Conservation (phyloP, 1,140 invertebrate species). For the Phymorhynchus buccinoides region DNA sequence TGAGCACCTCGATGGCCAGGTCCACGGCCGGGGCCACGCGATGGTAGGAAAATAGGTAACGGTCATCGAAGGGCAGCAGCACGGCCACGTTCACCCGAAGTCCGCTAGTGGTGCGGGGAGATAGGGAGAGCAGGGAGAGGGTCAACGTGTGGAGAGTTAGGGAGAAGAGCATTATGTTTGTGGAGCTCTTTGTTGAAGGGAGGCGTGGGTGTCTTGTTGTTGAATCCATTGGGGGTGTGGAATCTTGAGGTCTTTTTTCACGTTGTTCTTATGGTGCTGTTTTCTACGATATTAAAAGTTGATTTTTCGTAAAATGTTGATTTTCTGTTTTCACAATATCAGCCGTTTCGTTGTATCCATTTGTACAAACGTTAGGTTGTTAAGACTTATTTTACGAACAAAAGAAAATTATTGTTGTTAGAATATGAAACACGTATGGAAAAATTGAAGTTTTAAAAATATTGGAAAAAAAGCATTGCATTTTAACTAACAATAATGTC, state of each 20-base stretch:
- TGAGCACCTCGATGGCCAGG: slow-evolving; percentile 78
- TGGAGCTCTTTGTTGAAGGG: not conserved
- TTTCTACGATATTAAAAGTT: too few species aligned
- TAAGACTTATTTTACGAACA: too few species aligned
- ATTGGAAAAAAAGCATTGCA: too few species aligned
- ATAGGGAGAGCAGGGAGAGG: not conserved
- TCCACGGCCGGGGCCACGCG: slow-evolving; percentile 84
- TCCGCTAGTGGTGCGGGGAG: not conserved
- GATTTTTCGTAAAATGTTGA: too few species aligned
- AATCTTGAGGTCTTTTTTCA: not conserved
- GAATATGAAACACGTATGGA: too few species aligned
- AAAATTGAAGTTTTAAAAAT: too few species aligned
- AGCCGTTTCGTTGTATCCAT: too few species aligned
- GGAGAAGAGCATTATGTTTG: not conserved
- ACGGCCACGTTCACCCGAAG: slow-evolving; percentile 76
- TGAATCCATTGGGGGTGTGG: not conserved
- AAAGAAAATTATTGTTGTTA: too few species aligned
- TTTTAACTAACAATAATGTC: too few species aligned
- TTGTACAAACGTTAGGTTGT: too few species aligned
- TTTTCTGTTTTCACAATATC: too few species aligned
- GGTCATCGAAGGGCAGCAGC: slow-evolving; percentile 79
- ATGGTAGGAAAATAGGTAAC: slow-evolving; percentile 79
- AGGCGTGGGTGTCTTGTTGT: not conserved
- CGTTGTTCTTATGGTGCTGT: not conserved
- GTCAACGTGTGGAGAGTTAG: not conserved